These are phyloP conservation scores for Heteractis magnifica DNA, from an alignment of 92 coral and sea anemone species.

Conservation along the genomic window DNA sequence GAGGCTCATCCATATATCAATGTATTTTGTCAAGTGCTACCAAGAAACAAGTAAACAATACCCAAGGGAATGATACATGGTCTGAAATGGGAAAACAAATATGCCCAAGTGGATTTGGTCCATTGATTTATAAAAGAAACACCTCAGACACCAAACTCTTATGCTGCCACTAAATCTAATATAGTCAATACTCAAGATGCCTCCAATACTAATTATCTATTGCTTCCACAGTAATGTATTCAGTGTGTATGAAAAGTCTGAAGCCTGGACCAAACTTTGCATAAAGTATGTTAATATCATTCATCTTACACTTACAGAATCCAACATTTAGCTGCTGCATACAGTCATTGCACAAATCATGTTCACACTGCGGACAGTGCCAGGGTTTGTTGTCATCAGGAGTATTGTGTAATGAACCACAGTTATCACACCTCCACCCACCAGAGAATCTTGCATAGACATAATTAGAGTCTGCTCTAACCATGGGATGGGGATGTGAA, in stretches of 20 bases:
- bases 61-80: too few relatives aligned
- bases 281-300: neutral
- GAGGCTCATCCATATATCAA: too few relatives aligned
- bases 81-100: too few relatives aligned
- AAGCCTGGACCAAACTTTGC: too few relatives aligned
- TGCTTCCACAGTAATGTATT: neutral
- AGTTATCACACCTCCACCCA: conserved; percentile 91
- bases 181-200: neutral
- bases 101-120: too few relatives aligned
- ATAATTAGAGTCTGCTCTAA: conserved; percentile 70
- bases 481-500: conserved; percentile 66
- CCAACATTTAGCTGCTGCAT: conserved; percentile 39
- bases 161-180: neutral
- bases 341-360: conserved; percentile 78
- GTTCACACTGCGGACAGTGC: conserved; percentile 83
- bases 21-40: too few relatives aligned
- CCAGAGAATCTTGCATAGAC: conserved; percentile 75
- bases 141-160: too few relatives aligned
- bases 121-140: too few relatives aligned
- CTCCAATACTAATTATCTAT: too few relatives aligned
- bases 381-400: conserved; percentile 66
- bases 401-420: conserved; percentile 55
- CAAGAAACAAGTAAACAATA: too few relatives aligned
- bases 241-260: neutral
- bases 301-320: conserved; percentile 22